These are phyloP conservation scores for Phrynocephalus versicolor DNA, from an alignment of 2,113 vertebrate genomes.

Conservation along the genomic window DNA sequence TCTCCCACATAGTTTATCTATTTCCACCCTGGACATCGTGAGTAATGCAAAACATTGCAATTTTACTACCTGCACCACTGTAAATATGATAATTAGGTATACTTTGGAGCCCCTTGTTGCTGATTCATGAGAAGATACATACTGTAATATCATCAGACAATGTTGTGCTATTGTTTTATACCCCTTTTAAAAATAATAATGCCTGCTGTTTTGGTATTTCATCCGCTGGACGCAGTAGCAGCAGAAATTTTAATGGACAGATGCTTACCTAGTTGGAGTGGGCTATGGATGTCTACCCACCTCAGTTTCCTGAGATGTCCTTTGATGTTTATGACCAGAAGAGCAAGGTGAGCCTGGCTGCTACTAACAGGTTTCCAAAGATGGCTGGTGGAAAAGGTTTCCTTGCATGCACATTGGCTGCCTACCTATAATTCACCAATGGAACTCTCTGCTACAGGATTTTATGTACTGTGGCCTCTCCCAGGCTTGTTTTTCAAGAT, in stretches of 20 bases:
- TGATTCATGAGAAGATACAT: conserved; percentile 81
- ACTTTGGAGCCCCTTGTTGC: conserved; percentile 79
- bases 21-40: conserved; percentile 79
- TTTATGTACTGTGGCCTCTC: neutral
- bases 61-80: conserved; percentile 80
- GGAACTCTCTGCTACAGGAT: neutral
- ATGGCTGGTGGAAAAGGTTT: neutral
- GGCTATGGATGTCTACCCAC: neutral
- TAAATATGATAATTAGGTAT: conserved; percentile 83
- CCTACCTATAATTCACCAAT: neutral
- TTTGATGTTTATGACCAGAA: conserved; percentile 43
- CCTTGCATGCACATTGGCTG: neutral
- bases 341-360: conserved; percentile 30
- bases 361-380: neutral
- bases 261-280: conserved; percentile 20
- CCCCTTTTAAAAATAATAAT: conserved; percentile 73
- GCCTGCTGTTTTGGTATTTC: conserved; percentile 69
- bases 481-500: no score
- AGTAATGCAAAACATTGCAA: conserved; percentile 77
- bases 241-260: conserved; percentile 59
- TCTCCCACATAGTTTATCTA: conserved; percentile 85
- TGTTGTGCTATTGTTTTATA: conserved; percentile 75
- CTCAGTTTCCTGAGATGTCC: conserved; percentile 29
- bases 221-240: conserved; percentile 60
- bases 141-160: conserved; percentile 76